Evolutionary conservation across 2,113 vertebrate species (phyloP).

Genomic region (Cyphomyrus discorhynchus): DNA sequence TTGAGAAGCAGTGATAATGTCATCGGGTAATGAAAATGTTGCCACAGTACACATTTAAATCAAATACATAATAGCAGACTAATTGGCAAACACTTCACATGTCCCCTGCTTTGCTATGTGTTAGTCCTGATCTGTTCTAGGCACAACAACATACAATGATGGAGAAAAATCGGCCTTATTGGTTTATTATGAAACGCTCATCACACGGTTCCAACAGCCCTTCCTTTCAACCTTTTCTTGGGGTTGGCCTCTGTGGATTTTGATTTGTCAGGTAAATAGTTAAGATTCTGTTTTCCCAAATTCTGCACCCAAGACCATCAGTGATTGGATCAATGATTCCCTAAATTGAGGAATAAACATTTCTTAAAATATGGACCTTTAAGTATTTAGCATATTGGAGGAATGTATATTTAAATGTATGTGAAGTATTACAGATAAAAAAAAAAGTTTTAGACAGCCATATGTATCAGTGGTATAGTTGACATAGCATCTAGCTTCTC

Average conservation of each 20-base stretch:
- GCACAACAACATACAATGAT: background rate
- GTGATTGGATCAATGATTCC: background rate
- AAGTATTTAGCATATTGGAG: background rate
- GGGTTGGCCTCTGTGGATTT: background rate
- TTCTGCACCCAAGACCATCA: background rate
- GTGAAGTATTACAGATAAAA: background rate
- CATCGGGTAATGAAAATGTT: background rate
- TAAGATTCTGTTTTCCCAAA: background rate
- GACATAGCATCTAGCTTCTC: background rate
- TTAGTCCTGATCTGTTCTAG: background rate
- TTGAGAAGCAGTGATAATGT: slow-evolving; percentile 5
- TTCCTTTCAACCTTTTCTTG: background rate
- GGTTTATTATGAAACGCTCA: background rate
- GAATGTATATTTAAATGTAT: background rate
- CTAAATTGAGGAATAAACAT: background rate
- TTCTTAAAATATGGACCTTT: background rate
- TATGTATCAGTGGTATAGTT: background rate
- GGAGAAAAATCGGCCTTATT: background rate
- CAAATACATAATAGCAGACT: background rate
- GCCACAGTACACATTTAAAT: background rate
- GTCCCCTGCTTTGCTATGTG: background rate
- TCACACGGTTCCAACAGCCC: background rate
- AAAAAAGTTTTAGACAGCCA: background rate
- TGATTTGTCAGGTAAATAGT: background rate
- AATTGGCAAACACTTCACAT: background rate